phyloP scores from a whole-genome alignment of 2,888 invertebrate species.

The Hoplodrina ambigua region DNA sequence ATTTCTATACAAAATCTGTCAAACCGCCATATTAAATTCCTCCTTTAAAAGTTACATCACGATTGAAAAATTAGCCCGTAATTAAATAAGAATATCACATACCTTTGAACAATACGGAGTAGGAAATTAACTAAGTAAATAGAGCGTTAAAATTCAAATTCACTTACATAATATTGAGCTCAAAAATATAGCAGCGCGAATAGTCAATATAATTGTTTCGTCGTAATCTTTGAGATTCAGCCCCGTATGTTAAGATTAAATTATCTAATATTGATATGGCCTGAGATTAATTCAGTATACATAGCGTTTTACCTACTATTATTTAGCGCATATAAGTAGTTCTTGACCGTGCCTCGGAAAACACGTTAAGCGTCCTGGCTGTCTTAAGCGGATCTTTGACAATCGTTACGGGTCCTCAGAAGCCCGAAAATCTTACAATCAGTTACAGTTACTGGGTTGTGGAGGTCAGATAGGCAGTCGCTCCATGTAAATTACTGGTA shows the following conservation, averaged over 20 bases:
- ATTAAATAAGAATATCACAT: constrained; percentile 18
- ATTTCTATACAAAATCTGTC: too few relatives aligned
- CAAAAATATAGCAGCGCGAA: constrained; percentile 7
- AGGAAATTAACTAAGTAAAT: neutral
- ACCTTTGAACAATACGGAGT: neutral
- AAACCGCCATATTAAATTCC: too few relatives aligned
- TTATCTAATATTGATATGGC: constrained; percentile 12
- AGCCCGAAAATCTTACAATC: too few relatives aligned
- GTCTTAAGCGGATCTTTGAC: too few relatives aligned
- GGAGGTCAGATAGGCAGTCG: too few relatives aligned
- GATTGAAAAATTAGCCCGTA: neutral
- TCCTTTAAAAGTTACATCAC: too few relatives aligned
- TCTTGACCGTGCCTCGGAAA: neutral
- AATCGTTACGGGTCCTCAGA: too few relatives aligned
- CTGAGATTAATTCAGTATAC: neutral
- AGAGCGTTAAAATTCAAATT: constrained; percentile 4
- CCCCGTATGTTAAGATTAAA: constrained; percentile 8
- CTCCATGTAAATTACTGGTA: too few relatives aligned
- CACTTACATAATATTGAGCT: neutral
- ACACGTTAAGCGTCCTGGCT: too few relatives aligned
- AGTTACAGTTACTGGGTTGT: too few relatives aligned
- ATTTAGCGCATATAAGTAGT: constrained; percentile 3
- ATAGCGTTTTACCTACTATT: neutral
- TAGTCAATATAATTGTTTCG: constrained; percentile 16
- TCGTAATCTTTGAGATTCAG: too few relatives aligned